Evolutionary conservation across 2,888 invertebrate species (phyloP).

Genomic region (Cryptus viduatorius): DNA sequence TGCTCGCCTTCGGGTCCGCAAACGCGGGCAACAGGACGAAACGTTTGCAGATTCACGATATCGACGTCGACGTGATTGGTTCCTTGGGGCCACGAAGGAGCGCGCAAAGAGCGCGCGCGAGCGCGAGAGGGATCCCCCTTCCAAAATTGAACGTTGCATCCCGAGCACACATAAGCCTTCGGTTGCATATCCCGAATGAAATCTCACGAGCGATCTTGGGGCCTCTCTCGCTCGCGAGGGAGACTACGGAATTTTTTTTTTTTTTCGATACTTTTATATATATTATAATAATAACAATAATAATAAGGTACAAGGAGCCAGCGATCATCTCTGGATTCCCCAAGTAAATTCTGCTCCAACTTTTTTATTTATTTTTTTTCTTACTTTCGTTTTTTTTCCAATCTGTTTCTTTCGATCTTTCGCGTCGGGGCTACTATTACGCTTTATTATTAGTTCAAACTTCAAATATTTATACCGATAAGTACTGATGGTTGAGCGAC

Average conservation of each 20-base stretch:
- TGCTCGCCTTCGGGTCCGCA: conserved; percentile 63
- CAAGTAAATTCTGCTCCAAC: conserved; percentile 40
- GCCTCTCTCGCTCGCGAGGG: conserved; percentile 46
- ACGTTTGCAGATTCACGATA: conserved; percentile 68
- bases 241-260: conserved; percentile 39
- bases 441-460: conserved; percentile 80
- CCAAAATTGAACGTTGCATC: conserved; percentile 64
- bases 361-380: conserved; percentile 8
- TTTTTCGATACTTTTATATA: conserved; percentile 31
- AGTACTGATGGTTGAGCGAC: conserved; percentile 50
- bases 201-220: conserved; percentile 65
- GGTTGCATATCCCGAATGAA: conserved; percentile 64
- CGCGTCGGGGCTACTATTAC: background rate
- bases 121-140: conserved; percentile 12
- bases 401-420: conserved; percentile 31
- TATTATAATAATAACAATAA: conserved; percentile 34
- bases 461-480: conserved; percentile 80
- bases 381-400: conserved; percentile 5
- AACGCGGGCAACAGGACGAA: conserved; percentile 17
- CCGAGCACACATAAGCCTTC: conserved; percentile 49
- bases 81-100: conserved; percentile 66
- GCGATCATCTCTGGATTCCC: conserved; percentile 48
- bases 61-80: conserved; percentile 69
- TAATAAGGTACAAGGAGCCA: conserved; percentile 35
- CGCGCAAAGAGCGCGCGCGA: conserved; percentile 13